Conservation (phyloP, 2,113 vertebrate species). For the Sinocyclocheilus maitianheensis region DNA sequence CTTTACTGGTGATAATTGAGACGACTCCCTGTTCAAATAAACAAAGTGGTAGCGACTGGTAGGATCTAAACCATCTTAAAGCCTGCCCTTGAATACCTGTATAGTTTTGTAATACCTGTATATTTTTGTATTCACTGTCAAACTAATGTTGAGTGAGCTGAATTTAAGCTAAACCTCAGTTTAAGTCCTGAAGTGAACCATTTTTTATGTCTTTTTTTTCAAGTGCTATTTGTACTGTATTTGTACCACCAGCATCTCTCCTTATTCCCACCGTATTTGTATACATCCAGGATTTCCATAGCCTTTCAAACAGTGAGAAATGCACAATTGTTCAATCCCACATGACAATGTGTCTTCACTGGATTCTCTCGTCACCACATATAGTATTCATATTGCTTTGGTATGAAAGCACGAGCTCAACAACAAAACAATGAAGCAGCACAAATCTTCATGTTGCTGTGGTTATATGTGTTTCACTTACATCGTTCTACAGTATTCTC, state of each 20-base stretch:
- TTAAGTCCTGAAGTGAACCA: too few relatives aligned
- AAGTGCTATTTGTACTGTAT: neutral
- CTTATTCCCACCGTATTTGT: neutral
- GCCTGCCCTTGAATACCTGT: too few relatives aligned
- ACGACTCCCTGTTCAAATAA: too few relatives aligned
- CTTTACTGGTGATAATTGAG: too few relatives aligned
- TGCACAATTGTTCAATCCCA: neutral
- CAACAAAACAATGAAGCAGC: neutral
- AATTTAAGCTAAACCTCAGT: too few relatives aligned
- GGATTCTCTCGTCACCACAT: neutral
- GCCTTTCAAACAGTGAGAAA: neutral
- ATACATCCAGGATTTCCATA: neutral
- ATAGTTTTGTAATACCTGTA: too few relatives aligned
- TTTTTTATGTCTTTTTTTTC: neutral
- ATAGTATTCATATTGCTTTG: neutral
- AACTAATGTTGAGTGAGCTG: too few relatives aligned
- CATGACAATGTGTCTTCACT: neutral
- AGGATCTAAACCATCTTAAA: too few relatives aligned
- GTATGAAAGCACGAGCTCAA: neutral
- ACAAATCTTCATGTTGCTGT: slow-evolving; percentile 8
- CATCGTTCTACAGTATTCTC: slow-evolving; percentile 7
- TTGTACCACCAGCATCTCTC: neutral
- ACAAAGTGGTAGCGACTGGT: too few relatives aligned
- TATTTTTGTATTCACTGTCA: too few relatives aligned
- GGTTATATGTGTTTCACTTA: slow-evolving; percentile 1